Evolutionary conservation across 2,797 vertebrate genomes (phyloP), one percentile per base, ranked within the genome.

Genomic region (Bradypodion pumilum): DNA sequence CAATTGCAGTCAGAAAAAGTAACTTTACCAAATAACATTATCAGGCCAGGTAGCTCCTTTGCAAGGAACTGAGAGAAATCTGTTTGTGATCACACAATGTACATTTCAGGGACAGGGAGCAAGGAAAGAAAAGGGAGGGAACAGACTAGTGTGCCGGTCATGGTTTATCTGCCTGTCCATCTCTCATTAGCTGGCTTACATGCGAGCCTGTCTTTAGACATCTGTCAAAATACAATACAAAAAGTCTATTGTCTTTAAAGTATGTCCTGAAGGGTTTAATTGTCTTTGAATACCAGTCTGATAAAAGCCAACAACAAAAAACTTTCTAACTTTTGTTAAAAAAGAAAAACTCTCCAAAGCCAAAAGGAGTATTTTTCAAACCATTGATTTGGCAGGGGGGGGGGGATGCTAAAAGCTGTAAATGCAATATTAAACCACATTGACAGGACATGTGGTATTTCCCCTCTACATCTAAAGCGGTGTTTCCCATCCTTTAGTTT

Each of bases 211-310:
- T 89, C 90, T 94, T 93, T 91, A 94, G 91, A 94, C 92, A 93
- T 94, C 91, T 94, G 94, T 92, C 93, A 93, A 94, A 94, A 92
- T 90, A 69, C 81, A 95, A 92, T 86, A 96, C 94, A 95, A 93
- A 93, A 95, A 94, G 85, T 87, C 89, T 90, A 95, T 92, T 96
- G 90, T 96, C 90, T 92, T 92, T 94, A 59, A 56, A 56, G 63
- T 83, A 88, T 92, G 87, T 93, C 83, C 90, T 92, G 87, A 94
- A 93, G 90, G 90, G 90, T 94, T 95, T 95, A 89, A 89, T 91
- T 93, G 88, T 92, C 82, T 89, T 94, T 92, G 95, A 92, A 92
- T 84, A 89, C 40, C 52, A 70, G 12, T 75, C n/a, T 42, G 32
- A 29, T 70, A 70, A 76, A 80, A 83, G 25, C 15, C 81, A 75